Percentiles rank a stretch among this genome's conserved stretches.
Conservation (phyloP, 2,888 invertebrate species). For the Cataglyphis livida region DNA sequence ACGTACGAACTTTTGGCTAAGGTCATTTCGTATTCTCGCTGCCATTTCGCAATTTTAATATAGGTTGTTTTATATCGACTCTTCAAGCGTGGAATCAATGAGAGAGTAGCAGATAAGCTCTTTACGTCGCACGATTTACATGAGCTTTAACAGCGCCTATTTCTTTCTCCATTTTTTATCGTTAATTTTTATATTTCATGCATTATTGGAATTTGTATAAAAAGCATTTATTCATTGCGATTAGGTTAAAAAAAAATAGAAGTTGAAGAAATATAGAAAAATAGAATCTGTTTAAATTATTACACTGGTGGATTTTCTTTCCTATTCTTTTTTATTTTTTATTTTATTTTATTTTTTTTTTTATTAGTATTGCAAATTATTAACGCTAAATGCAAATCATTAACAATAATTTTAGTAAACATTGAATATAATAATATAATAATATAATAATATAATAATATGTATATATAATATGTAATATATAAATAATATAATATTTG, state of each 20-base stretch:
- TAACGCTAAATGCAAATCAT: neutral
- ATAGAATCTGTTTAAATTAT: neutral
- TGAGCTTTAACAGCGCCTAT: constrained; percentile 11
- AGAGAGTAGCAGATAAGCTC: neutral
- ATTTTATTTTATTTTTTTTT: neutral
- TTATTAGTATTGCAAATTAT: neutral
- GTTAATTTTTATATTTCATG: neutral
- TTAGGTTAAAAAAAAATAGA: neutral
- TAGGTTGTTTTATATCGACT: constrained; percentile 47
- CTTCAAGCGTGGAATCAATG: constrained; percentile 45
- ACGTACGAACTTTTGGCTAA: constrained; percentile 30
- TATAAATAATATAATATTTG: neutral
- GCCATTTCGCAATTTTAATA: constrained; percentile 67
- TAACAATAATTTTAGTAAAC: neutral
- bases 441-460: too few relatives aligned
- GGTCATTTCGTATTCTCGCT: constrained; percentile 27
- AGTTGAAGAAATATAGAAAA: neutral
- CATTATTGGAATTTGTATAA: neutral
- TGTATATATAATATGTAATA: neutral
- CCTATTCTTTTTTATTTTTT: neutral
- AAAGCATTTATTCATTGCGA: neutral
- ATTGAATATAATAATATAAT: neutral
- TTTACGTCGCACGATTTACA: constrained; percentile 13
- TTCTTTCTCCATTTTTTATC: neutral
- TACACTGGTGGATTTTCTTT: neutral